phyloP scores from a whole-genome alignment of 2,797 vertebrate species.

The Chelidonichthys spinosus region DNA sequence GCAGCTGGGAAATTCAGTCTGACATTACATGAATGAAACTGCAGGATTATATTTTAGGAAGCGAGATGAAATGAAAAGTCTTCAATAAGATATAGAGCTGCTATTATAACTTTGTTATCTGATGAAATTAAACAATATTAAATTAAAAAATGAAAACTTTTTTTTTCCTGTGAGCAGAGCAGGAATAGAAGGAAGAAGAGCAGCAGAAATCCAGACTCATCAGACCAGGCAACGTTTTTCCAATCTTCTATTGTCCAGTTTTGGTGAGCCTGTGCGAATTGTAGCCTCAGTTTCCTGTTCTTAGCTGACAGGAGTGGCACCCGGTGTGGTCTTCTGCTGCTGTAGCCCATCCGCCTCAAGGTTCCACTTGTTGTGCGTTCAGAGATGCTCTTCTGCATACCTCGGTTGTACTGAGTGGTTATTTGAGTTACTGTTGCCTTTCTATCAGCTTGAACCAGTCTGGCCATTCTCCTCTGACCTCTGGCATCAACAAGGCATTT shows the following conservation, averaged over 20 bases:
- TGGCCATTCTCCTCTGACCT: conserved; percentile 56
- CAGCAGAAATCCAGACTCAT: too few species aligned
- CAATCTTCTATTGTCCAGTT: too few species aligned
- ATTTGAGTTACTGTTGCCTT: too few species aligned
- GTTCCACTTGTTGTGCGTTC: too few species aligned
- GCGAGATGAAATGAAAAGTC: background rate
- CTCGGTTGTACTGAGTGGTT: too few species aligned
- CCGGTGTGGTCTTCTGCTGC: too few species aligned
- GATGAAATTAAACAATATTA: background rate
- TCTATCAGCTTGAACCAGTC: conserved; percentile 45
- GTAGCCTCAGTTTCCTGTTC: too few species aligned
- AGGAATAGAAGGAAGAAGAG: background rate
- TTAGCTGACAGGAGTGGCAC: too few species aligned
- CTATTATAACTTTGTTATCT: background rate
- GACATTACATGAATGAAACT: background rate
- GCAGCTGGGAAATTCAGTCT: background rate
- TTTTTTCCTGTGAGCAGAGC: background rate
- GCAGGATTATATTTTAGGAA: background rate
- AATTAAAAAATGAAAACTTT: background rate
- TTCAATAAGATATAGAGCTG: background rate
- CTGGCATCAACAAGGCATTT: conserved; percentile 64
- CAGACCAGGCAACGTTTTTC: too few species aligned
- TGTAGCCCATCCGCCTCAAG: too few species aligned
- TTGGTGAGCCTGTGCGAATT: too few species aligned
- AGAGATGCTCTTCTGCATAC: too few species aligned